phyloP scores from a whole-genome alignment of 1,140 invertebrate species.

The Bombus confusus region DNA sequence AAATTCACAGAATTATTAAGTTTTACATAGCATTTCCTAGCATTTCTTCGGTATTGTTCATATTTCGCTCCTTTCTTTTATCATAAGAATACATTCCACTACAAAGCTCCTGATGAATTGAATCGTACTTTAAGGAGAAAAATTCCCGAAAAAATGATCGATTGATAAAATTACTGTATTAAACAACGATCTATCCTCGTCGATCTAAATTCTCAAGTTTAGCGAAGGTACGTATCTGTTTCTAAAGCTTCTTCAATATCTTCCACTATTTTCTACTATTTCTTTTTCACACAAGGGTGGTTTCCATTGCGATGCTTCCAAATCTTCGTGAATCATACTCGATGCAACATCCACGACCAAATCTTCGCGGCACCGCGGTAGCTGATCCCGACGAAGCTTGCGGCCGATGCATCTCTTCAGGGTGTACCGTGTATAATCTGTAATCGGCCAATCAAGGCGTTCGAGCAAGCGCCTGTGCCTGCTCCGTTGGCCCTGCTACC shows the following conservation, averaged over 20 bases:
- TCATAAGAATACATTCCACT: not conserved
- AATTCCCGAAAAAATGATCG: not conserved
- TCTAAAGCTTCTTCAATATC: not conserved
- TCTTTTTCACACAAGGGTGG: too few species aligned
- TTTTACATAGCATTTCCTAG: too few species aligned
- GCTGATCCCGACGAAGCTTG: not conserved
- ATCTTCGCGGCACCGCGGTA: not conserved
- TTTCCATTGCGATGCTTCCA: not conserved
- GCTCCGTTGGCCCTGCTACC: conserved; percentile 68
- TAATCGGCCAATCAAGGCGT: conserved; percentile 74
- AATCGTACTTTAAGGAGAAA: not conserved
- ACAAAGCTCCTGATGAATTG: rapidly evolving
- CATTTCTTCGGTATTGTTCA: too few species aligned
- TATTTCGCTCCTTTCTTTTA: too few species aligned
- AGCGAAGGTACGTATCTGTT: not conserved
- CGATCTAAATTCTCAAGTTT: not conserved
- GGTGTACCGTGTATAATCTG: conserved; percentile 74
- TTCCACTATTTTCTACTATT: not conserved
- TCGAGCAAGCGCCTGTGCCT: conserved; percentile 59
- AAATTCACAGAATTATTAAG: too few species aligned
- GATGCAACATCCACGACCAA: not conserved
- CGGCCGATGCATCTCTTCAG: conserved; percentile 56
- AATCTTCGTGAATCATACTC: not conserved
- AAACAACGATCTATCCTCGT: not conserved
- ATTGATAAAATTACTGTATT: not conserved